These are phyloP conservation scores for Grantiella picta DNA, from an alignment of 2,113 vertebrate species.

Conservation along the genomic window DNA sequence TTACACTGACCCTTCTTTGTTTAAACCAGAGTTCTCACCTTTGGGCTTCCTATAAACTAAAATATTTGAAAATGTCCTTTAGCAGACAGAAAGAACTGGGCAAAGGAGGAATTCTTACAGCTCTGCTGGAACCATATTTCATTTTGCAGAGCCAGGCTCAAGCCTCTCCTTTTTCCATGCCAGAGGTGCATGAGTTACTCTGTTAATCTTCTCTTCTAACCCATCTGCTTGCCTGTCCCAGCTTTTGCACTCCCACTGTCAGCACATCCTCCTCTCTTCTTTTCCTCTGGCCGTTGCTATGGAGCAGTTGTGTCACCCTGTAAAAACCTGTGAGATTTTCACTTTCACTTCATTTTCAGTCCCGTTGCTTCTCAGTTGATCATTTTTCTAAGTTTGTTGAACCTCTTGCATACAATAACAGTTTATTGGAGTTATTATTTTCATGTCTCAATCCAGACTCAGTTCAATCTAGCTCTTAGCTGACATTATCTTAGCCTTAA, in stretches of 20 bases:
- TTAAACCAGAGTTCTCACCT: neutral
- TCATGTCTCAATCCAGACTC: neutral
- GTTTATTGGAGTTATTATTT: neutral
- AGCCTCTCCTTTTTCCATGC: neutral
- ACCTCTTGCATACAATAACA: neutral
- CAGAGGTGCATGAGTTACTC: neutral
- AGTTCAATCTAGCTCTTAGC: neutral
- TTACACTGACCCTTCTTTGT: neutral
- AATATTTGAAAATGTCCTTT: neutral
- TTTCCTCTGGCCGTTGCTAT: neutral
- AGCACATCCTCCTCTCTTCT: neutral
- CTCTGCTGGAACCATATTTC: neutral
- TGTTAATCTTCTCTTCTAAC: neutral
- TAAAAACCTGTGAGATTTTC: neutral
- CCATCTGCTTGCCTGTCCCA: neutral
- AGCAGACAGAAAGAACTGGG: neutral
- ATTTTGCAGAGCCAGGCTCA: neutral
- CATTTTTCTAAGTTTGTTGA: neutral
- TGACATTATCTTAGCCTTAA: neutral
- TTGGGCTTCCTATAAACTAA: neutral
- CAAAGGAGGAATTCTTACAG: neutral
- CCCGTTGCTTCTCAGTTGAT: neutral
- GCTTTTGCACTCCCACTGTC: neutral
- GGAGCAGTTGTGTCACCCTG: rapidly evolving
- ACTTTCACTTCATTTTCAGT: neutral